These are phyloP conservation scores for Crypturellus undulatus DNA, from an alignment of 2,113 vertebrate genomes.

Conservation along the genomic window DNA sequence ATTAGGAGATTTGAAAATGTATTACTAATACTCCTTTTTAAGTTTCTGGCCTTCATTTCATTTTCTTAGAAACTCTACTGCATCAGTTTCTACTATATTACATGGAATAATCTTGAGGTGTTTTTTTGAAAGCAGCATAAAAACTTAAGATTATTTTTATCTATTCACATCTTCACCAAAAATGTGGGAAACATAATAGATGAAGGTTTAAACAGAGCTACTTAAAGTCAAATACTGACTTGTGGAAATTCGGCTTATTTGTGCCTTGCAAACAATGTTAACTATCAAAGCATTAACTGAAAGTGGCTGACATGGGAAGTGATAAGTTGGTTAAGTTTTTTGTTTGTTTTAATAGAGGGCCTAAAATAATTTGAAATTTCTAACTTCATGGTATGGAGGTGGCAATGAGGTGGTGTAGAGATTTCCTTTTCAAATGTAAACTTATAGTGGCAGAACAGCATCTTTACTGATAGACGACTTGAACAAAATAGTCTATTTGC, in stretches of 20 bases:
- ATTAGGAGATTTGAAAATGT: not conserved
- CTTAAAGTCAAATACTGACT: not conserved
- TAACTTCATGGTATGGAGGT: not conserved
- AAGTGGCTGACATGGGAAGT: not conserved
- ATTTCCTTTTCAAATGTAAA: not conserved
- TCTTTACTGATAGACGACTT: not conserved
- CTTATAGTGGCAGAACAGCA: not conserved
- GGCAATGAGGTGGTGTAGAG: accelerated
- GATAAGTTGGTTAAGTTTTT: not conserved
- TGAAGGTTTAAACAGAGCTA: not conserved
- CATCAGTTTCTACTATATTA: not conserved
- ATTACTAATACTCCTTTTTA: not conserved
- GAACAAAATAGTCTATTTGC: not conserved
- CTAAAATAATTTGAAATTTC: not conserved
- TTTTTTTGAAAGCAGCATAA: not conserved
- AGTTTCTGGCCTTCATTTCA: not conserved
- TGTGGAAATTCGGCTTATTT: not conserved
- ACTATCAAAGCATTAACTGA: no score
- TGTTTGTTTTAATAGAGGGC: not conserved
- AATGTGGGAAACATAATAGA: not conserved
- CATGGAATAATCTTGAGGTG: not conserved
- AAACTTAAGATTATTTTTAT: accelerated
- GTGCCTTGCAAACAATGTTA: not conserved
- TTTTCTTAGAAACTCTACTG: not conserved
- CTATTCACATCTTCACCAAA: not conserved